These are phyloP conservation scores for Agonopterix heracliana DNA, from an alignment of 2,888 invertebrate genomes.

Conservation along the genomic window DNA sequence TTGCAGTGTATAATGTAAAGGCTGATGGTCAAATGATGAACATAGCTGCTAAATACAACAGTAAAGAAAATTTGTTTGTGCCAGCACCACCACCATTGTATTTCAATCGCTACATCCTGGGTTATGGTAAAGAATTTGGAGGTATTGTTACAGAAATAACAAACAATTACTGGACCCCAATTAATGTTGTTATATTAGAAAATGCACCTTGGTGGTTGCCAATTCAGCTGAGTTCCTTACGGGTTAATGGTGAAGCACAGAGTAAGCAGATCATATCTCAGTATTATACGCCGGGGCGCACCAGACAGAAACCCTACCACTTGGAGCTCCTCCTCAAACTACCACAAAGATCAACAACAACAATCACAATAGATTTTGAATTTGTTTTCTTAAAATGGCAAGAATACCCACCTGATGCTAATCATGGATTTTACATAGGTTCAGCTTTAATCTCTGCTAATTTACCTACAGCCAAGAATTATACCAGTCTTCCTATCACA, in stretches of 20 bases:
- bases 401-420: constrained; percentile 99
- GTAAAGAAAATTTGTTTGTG: constrained; percentile 64
- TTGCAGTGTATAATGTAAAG: constrained; percentile 84
- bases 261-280: constrained; percentile 74
- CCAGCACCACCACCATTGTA: constrained; percentile 80
- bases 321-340: constrained; percentile 89
- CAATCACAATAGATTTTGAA: constrained; percentile 92
- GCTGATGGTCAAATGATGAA: constrained; percentile 78
- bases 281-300: constrained; percentile 84
- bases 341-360: constrained; percentile 87
- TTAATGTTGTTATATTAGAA: constrained; percentile 90
- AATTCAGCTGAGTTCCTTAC: constrained; percentile 91
- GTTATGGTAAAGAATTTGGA: constrained; percentile 94
- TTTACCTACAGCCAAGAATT: constrained; percentile 87
- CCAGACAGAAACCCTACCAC: constrained; percentile 89
- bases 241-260: constrained; percentile 78
- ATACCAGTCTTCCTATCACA: constrained; percentile 84
- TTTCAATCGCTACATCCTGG: constrained; percentile 88
- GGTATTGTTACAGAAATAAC: constrained; percentile 90
- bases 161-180: constrained; percentile 84
- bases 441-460: constrained; percentile 89
- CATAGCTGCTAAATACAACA: constrained; percentile 78
- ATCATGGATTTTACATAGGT: constrained; percentile 97
- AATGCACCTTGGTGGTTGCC: constrained; percentile 94
- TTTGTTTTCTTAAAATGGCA: constrained; percentile 98